Percentiles rank a stretch among this genome's conserved stretches.
These are phyloP conservation scores for Atopsyche davidsoni DNA, from an alignment of 1,140 invertebrate species.

Conservation along the genomic window DNA sequence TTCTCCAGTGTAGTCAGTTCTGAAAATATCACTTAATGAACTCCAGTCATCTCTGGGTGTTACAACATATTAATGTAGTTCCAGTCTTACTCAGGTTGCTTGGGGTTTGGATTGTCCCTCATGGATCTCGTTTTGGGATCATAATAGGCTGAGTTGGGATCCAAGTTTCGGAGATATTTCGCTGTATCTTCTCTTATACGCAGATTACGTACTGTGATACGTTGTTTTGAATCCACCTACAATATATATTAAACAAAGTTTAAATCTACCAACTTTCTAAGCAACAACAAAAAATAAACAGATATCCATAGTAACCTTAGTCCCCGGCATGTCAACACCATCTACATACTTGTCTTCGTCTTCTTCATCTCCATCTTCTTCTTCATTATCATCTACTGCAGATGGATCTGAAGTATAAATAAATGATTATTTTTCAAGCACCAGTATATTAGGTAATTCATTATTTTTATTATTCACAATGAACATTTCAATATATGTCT, in stretches of 20 bases:
- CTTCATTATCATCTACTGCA: slow-evolving; percentile 48
- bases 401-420: slow-evolving; percentile 37
- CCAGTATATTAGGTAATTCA: background rate
- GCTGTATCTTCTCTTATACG: slow-evolving; percentile 98
- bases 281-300: background rate
- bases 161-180: slow-evolving; percentile 95
- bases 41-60: background rate
- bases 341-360: slow-evolving; percentile 96
- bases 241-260: slow-evolving; percentile 6
- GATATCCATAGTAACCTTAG: slow-evolving; percentile 57
- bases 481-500: too few relatives aligned
- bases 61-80: slow-evolving; percentile 3
- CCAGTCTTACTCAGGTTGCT: slow-evolving; percentile 60
- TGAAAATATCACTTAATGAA: slow-evolving; percentile 35
- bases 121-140: slow-evolving; percentile 98
- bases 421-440: slow-evolving; percentile 2
- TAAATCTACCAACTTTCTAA: background rate
- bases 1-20: slow-evolving; percentile 87
- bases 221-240: slow-evolving; percentile 91
- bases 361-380: slow-evolving; percentile 65
- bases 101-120: slow-evolving; percentile 93
- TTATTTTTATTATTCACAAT: too few relatives aligned
- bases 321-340: slow-evolving; percentile 97
- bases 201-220: slow-evolving; percentile 96
- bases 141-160: slow-evolving; percentile 96